Conservation (phyloP, 2,113 vertebrate species). For the Hiodon alosoides region DNA sequence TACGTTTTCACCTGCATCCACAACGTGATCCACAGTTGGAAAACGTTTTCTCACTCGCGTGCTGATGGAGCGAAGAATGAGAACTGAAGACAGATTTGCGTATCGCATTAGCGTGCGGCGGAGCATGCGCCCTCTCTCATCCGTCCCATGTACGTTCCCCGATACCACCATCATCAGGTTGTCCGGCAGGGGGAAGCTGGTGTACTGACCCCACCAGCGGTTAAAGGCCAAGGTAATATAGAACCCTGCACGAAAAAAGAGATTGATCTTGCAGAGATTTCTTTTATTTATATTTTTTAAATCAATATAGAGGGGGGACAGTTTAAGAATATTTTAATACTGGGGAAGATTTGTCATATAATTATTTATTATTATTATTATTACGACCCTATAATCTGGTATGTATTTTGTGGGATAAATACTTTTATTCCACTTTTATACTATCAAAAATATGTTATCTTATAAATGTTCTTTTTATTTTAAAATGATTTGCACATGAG, state of each 20-base stretch:
- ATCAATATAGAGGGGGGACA: not conserved
- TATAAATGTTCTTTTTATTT: no score
- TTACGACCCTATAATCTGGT: no score
- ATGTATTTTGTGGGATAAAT: no score
- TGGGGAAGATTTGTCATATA: not conserved
- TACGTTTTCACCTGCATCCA: slow-evolving; percentile 67
- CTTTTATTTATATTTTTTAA: not conserved
- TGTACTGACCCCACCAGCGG: slow-evolving; percentile 88
- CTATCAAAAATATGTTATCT: no score
- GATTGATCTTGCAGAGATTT: not conserved
- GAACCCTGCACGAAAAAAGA: slow-evolving; percentile 61
- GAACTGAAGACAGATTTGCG: slow-evolving; percentile 74
- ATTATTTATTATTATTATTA: no score
- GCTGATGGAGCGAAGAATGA: slow-evolving; percentile 81
- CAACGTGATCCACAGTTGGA: slow-evolving; percentile 74
- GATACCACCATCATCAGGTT: slow-evolving; percentile 86
- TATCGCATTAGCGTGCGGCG: slow-evolving; percentile 77
- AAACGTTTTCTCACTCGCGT: slow-evolving; percentile 77
- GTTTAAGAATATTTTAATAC: no score
- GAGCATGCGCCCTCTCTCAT: slow-evolving; percentile 75
- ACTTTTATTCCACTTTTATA: no score
- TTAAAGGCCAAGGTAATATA: slow-evolving; percentile 80
- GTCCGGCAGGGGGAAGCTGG: slow-evolving; percentile 82
- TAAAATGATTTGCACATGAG: no score
- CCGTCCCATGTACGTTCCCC: slow-evolving; percentile 74